Base-by-base conservation (phyloP, 37 sponge, comb jelly and placozoan genomes). In the Beroe forskalii region DNA sequence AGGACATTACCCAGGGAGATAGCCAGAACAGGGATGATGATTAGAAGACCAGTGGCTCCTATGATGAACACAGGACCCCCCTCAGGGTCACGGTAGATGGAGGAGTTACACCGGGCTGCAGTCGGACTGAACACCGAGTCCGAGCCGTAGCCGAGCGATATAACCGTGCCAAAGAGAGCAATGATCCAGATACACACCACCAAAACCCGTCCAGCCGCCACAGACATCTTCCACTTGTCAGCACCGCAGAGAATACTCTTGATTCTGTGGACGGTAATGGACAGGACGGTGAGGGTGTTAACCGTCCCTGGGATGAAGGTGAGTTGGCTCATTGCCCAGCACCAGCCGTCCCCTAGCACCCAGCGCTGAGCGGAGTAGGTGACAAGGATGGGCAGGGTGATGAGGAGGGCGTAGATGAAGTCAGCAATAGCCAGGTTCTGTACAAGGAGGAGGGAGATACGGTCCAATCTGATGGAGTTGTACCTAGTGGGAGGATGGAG, bases 271-370 rank as follows among this genome's bases (percentile, higher is more conserved):
- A 63, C 28, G n/a, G 66, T 63, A 3, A 63, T 63, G 25, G n/a
- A 4, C 20, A 63, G 66, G 28, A 63, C 66, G 4, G 66, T 63
- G n/a, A 63, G 66, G 25, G 66, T 63, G 66, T 63, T 63, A 8
- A 63, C 66, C 3, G 66, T 63, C 24, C 66, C 66, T 19, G 66
- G 66, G 14, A 63, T 63, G 66, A 63, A 63, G 25, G 66, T 63
- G 2, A 63, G 66, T 20, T 63, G 66, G 25, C 66, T 63, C 66
- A 63, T 63, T 3, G n/a, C 66, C 66, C 66, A 63, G 25, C 66
- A 63, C 66, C 66, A 63, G 4, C 66, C 66, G 2, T 63, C 66
- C 3, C 66, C 66, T 20, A 63, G n/a, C 66, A 63, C 66, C 66
- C 66, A 63, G 25, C 66, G 28, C 25, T 30, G 28, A 23, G 66